Conservation (phyloP, 2,888 invertebrate species). For the Gnatocerus cornutus region DNA sequence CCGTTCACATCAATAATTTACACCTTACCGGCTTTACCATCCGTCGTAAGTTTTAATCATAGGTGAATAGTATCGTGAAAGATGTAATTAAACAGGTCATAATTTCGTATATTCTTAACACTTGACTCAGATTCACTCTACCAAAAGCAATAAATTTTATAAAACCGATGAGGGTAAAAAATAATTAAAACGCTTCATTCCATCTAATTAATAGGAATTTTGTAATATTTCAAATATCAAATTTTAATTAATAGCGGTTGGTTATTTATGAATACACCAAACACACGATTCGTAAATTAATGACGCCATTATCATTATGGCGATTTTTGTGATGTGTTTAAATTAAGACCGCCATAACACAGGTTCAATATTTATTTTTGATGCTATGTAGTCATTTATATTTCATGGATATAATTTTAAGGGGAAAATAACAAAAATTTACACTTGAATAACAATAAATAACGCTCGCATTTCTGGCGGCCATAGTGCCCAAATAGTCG, state of each 20-base stretch:
- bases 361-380: not conserved
- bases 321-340: not conserved
- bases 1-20: constrained; percentile 38
- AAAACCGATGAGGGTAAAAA: constrained; percentile 15
- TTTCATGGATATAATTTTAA: not conserved
- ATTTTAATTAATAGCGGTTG: not conserved
- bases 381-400: constrained; percentile 6
- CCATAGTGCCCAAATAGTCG: constrained; percentile 27
- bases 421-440: constrained; percentile 48
- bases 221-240: constrained; percentile 17
- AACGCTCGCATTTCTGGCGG: constrained; percentile 52
- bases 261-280: not conserved
- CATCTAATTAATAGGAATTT: constrained; percentile 21
- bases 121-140: constrained; percentile 39
- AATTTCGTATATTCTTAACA: constrained; percentile 53
- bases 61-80: constrained; percentile 56
- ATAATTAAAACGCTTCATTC: constrained; percentile 30
- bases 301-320: constrained; percentile 19
- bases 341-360: constrained; percentile 8
- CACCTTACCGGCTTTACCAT: constrained; percentile 24
- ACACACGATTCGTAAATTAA: constrained; percentile 12
- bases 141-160: constrained; percentile 23
- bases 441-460: constrained; percentile 65
- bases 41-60: constrained; percentile 55
- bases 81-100: constrained; percentile 55